These are phyloP conservation scores for Formica exsecta DNA, from an alignment of 1,140 invertebrate genomes.

Conservation along the genomic window DNA sequence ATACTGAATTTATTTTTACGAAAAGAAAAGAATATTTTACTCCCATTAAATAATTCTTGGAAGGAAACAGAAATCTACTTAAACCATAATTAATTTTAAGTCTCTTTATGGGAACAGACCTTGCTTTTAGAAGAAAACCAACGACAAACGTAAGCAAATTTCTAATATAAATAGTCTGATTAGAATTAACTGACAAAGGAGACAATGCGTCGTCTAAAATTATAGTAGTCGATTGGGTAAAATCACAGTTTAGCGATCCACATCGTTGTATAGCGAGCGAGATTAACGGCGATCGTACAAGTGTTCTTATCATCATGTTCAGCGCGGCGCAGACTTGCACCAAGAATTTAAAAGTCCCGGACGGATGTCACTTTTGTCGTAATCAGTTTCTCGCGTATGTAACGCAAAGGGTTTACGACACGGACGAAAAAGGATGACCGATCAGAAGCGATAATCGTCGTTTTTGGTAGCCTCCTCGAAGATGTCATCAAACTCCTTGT, in stretches of 20 bases:
- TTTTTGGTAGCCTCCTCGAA: conserved; percentile 86
- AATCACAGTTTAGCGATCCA: conserved; percentile 30
- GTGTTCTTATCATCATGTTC: not conserved
- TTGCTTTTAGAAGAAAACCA: not conserved
- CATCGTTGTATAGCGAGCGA: not conserved
- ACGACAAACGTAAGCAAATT: conserved; percentile 7
- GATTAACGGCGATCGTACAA: not conserved
- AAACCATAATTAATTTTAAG: not conserved
- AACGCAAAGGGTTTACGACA: not conserved
- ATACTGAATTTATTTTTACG: conserved; percentile 21
- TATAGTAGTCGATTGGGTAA: not conserved
- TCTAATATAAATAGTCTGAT: conserved; percentile 7
- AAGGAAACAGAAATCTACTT: not conserved
- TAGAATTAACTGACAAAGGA: conserved; percentile 21
- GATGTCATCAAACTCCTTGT: conserved; percentile 92
- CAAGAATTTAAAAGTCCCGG: not conserved
- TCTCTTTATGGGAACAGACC: not conserved
- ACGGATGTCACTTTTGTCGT: not conserved
- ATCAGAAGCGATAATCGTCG: conserved; percentile 76
- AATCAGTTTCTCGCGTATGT: not conserved
- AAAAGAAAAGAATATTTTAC: not conserved
- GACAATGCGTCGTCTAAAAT: not conserved
- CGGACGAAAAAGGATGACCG: not conserved
- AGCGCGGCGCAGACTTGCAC: not conserved
- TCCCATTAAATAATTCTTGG: not conserved